Conservation (phyloP, 1,140 invertebrate species). For the Penaeus chinensis region DNA sequence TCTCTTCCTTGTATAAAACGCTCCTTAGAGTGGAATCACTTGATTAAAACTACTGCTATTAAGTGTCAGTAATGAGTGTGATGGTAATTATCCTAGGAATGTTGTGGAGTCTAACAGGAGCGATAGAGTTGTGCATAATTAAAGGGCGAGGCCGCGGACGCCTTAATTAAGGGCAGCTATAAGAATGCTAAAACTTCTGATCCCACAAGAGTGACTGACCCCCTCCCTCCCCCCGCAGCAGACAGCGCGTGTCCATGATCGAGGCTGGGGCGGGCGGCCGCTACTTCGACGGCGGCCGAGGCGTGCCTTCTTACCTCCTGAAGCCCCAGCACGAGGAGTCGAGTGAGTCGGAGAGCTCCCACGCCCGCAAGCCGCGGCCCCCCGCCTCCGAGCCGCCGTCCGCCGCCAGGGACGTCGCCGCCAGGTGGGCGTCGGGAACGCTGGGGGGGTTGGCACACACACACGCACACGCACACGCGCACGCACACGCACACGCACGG, state of each 20-base stretch:
- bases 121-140: too few species aligned
- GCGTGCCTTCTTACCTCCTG: constrained; percentile 62
- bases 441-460: too few species aligned
- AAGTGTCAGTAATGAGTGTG: too few species aligned
- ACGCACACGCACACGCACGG: too few species aligned
- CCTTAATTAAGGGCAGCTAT: too few species aligned
- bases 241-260: constrained; percentile 64
- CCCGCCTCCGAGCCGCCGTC: constrained; percentile 61
- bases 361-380: constrained; percentile 60
- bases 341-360: constrained; percentile 63
- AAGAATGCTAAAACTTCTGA: not conserved
- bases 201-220: not conserved
- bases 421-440: constrained; percentile 41
- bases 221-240: not conserved
- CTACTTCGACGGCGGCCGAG: constrained; percentile 59
- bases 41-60: too few species aligned
- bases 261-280: constrained; percentile 62
- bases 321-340: constrained; percentile 64
- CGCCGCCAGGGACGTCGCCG: constrained; percentile 58
- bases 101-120: too few species aligned
- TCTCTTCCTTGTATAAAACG: too few species aligned
- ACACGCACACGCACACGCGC: too few species aligned
- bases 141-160: too few species aligned
- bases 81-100: too few species aligned
- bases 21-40: too few species aligned